phyloP scores from a whole-genome alignment of 2,113 vertebrate genomes.

The Chauna torquata region DNA sequence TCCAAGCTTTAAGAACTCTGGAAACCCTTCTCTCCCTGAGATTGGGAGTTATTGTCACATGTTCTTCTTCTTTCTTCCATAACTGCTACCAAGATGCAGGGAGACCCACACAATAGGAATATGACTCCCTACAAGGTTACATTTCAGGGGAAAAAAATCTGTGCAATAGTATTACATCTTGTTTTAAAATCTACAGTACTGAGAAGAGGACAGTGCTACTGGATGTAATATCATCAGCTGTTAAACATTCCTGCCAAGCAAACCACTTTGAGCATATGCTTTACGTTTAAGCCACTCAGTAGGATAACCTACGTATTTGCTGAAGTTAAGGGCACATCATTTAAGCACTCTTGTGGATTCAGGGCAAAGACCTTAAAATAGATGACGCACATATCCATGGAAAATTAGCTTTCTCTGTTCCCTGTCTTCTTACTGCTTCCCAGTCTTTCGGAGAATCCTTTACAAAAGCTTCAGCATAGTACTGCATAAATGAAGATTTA shows the following conservation, averaged over 20 bases:
- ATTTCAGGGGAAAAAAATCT: background rate
- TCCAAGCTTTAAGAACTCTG: background rate
- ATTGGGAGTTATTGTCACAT: no score
- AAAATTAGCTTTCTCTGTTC: background rate
- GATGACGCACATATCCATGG: background rate
- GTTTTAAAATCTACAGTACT: background rate
- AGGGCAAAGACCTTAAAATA: background rate
- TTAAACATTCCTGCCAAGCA: background rate
- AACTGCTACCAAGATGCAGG: background rate
- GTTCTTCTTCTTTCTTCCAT: background rate
- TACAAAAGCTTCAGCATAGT: background rate
- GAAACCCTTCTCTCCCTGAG: background rate
- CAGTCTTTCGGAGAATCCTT: background rate
- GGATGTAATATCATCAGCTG: background rate
- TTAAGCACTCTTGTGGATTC: background rate
- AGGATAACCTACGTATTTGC: background rate
- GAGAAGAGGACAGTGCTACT: background rate
- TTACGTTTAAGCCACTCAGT: background rate
- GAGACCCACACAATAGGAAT: background rate
- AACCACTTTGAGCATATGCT: background rate
- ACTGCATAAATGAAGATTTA: background rate
- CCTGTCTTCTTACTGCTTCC: background rate
- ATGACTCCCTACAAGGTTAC: background rate
- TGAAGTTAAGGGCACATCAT: background rate
- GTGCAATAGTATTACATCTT: background rate